Evolutionary conservation across 1,140 invertebrate genomes (phyloP), one percentile per base, ranked within the genome.

Genomic region (Drosophila subobscura): DNA sequence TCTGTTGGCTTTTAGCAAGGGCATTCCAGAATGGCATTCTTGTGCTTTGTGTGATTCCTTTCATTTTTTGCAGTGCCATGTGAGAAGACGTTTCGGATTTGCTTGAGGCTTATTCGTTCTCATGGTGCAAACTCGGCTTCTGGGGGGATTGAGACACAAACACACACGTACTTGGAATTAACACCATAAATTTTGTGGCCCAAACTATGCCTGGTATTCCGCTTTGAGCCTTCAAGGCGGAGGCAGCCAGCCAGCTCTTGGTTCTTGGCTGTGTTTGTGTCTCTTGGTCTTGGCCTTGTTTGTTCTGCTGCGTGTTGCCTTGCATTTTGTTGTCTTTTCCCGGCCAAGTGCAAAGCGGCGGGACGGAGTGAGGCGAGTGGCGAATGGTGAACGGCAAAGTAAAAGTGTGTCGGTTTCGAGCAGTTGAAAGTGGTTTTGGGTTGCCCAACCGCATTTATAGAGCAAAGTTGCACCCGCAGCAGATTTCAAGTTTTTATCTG

Each of bases 181-280:
- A 85, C 81, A 86, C 83, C 83, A 85, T 85, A 86, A 85, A 85
- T 85, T 77, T 88, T 88, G 74, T 65, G 64, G 81, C 73, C 65
- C 57, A 71, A 80, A 80, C 77, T 77, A 71, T 81, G 80, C 81
- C 81, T 53, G 77, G 68, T 57, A 86, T 70, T 76, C 66, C 67
- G 53, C 64, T 61, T 60, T 71, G 57, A 14, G 46, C 65, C 46
- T 27, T 49, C 45, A 71, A 33, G 10, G n/a, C 8, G n/a, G 8
- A 27, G 61, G 22, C 61, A 25, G 33, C 64, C 63, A 56, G 56
- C 42, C 67, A 67, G 49, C 25, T 67, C 55, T 73, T 57, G 53
- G 40, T 23, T 20, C 51, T 73, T 49, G 16, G 20, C 50, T 51
- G 20, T 49, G 46, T 50, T 61, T 47, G 27, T 53, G 33, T 37